Percentiles rank a stretch among this genome's conserved stretches.
Conservation (phyloP, 2,888 invertebrate species). For the Abrostola triplasia region DNA sequence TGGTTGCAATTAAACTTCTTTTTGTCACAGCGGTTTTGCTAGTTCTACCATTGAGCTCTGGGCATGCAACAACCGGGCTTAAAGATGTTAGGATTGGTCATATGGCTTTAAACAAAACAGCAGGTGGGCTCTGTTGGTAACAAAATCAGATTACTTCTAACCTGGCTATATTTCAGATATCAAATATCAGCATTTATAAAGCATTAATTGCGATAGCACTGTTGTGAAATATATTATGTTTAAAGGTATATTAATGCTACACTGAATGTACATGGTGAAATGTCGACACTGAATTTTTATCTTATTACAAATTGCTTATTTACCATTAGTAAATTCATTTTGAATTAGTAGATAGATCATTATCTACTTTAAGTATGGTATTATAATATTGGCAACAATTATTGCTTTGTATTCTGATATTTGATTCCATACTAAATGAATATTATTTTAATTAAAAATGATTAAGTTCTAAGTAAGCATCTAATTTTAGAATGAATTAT, state of each 20-base stretch:
- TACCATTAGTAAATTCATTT: no score
- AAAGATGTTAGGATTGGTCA: conserved; percentile 8
- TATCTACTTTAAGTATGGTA: background rate
- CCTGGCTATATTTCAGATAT: conserved; percentile 3
- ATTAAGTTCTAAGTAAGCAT: conserved; percentile 7
- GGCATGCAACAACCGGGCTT: conserved; percentile 12
- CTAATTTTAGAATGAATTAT: conserved; percentile 56
- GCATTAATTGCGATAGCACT: conserved; percentile 21
- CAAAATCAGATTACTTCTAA: conserved; percentile 1
- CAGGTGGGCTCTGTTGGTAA: conserved; percentile 24
- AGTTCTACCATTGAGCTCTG: conserved; percentile 37
- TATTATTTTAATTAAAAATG: conserved; percentile 38
- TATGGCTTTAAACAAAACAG: background rate
- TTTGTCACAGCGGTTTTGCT: conserved; percentile 46
- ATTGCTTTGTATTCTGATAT: conserved; percentile 43
- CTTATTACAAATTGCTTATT: no score
- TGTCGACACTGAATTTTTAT: no score
- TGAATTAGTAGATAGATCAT: background rate
- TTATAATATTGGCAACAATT: conserved; percentile 10
- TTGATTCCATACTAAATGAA: conserved; percentile 20
- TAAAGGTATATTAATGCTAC: no score
- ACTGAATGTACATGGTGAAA: no score
- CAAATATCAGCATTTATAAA: conserved; percentile 21
- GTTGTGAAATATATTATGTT: no score
- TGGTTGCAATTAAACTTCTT: background rate